Conservation (phyloP, 2,113 vertebrate genomes). For the Mellivora capensis region DNA sequence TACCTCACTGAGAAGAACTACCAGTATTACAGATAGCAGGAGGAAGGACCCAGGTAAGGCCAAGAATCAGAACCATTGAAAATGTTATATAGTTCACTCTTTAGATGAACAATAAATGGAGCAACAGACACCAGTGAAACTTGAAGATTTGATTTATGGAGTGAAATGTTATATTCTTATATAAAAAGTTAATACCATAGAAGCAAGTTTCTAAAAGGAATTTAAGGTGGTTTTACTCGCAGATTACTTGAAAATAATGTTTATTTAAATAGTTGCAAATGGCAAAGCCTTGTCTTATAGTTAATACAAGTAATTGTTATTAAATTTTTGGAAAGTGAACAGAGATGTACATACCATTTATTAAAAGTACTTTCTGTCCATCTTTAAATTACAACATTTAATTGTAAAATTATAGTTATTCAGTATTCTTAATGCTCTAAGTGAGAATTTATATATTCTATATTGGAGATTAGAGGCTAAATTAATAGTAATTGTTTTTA, state of each 20-base stretch:
- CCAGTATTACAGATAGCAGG: background rate
- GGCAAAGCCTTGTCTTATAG: background rate
- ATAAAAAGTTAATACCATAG: background rate
- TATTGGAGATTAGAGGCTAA: background rate
- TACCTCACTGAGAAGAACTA: background rate
- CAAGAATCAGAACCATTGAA: background rate
- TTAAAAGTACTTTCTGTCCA: background rate
- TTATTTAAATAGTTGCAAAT: background rate
- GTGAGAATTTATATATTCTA: background rate
- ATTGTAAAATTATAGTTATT: background rate
- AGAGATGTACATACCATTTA: background rate
- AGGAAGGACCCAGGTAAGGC: background rate
- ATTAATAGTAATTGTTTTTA: constrained; percentile 10
- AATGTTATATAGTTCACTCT: background rate
- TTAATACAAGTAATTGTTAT: background rate
- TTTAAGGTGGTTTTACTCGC: background rate
- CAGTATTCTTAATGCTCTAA: background rate
- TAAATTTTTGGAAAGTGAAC: constrained; percentile 26
- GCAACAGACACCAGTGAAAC: background rate
- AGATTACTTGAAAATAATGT: constrained; percentile 9
- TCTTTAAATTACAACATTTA: constrained; percentile 24
- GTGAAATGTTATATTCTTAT: background rate
- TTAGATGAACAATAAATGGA: background rate
- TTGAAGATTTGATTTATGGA: constrained; percentile 21
- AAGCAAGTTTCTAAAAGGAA: background rate